A percentile compares a stretch with the other conserved stretches of the same genome.
phyloP scores from a whole-genome alignment of 2,797 vertebrate genomes.

The Galagoides demidoff region DNA sequence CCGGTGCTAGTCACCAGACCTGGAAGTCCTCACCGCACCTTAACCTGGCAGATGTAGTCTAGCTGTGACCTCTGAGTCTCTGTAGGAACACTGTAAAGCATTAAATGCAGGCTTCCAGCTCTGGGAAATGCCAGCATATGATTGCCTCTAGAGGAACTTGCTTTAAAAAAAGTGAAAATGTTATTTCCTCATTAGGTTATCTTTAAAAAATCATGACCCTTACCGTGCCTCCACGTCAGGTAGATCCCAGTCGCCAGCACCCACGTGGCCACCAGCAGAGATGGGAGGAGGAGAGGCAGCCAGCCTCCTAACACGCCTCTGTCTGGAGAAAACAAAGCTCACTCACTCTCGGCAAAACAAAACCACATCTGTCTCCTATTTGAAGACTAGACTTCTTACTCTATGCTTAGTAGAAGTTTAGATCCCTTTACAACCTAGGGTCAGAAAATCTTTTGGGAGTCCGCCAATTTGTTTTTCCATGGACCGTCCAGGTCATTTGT shows the following conservation, averaged over 20 bases:
- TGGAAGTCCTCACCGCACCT: neutral
- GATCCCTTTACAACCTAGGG: neutral
- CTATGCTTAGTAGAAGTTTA: neutral
- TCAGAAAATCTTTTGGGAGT: neutral
- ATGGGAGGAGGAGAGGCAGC: conserved; percentile 44
- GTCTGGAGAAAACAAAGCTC: conserved; percentile 60
- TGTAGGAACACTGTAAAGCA: neutral
- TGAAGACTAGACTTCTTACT: neutral
- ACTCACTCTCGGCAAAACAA: neutral
- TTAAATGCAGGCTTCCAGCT: neutral
- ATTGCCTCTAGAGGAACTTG: neutral
- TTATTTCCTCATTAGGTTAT: neutral
- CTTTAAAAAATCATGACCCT: conserved; percentile 16
- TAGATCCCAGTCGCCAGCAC: neutral
- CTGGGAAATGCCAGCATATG: neutral
- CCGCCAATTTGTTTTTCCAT: neutral
- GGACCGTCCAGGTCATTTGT: neutral
- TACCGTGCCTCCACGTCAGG: conserved; percentile 57
- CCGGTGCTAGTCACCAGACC: neutral
- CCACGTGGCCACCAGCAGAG: neutral
- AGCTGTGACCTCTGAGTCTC: neutral
- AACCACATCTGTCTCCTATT: neutral
- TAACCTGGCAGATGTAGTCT: neutral
- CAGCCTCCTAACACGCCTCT: neutral
- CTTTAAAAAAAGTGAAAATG: neutral